Evolutionary conservation across 2,797 vertebrate genomes (phyloP).

Genomic region (Delichon dasypus): DNA sequence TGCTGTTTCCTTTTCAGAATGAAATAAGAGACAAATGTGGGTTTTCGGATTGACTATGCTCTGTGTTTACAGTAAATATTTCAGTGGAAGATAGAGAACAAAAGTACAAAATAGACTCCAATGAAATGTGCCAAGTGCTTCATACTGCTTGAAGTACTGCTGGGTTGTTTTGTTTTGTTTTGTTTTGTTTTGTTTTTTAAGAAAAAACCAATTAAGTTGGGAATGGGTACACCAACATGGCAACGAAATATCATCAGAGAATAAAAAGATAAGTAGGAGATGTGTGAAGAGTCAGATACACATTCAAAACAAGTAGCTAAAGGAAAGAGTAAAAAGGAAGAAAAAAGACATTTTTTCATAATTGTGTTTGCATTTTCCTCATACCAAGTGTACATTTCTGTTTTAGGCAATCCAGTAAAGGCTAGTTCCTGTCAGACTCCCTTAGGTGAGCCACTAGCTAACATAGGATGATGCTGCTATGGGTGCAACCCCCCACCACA

Average conservation of each 20-base stretch:
- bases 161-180: too few relatives aligned
- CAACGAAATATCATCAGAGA: not conserved
- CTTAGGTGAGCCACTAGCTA: not conserved
- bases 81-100: slow-evolving; percentile 2
- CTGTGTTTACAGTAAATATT: slow-evolving; percentile 35
- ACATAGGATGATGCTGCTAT: not conserved
- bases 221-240: not conserved
- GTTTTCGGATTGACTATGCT: not conserved
- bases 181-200: not conserved
- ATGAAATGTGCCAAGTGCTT: not conserved
- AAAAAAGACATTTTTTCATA: not conserved
- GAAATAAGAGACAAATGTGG: slow-evolving; percentile 2
- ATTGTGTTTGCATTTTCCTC: not conserved
- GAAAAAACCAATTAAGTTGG: not conserved
- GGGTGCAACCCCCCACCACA: not conserved
- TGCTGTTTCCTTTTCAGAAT: not conserved
- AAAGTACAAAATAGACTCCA: not conserved
- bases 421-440: not conserved
- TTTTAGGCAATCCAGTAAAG: not conserved
- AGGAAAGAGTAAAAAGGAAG: not conserved
- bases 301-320: not conserved
- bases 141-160: not conserved
- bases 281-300: not conserved
- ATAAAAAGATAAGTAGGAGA: not conserved
- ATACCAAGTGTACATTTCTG: not conserved